A percentile compares a stretch with the other conserved stretches of the same genome.
These are phyloP conservation scores for Tillus elongatus DNA, from an alignment of 2,888 invertebrate genomes.

Conservation along the genomic window DNA sequence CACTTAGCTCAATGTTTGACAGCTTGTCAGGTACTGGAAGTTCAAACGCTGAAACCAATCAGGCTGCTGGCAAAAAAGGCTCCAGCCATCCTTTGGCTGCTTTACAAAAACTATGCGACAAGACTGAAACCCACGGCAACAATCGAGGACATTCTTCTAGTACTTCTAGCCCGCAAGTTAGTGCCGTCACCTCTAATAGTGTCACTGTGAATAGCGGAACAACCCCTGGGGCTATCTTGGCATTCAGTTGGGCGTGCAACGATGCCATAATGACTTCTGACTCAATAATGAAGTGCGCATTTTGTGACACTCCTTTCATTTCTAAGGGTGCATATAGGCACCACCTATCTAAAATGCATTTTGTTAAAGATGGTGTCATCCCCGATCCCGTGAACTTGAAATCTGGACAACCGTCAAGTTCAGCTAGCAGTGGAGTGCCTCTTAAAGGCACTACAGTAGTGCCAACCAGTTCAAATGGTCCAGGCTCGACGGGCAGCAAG, in stretches of 20 bases:
- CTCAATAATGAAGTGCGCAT: slow-evolving; percentile 88
- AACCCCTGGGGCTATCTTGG: slow-evolving; percentile 73
- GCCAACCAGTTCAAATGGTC: slow-evolving; percentile 27
- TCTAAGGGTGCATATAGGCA: slow-evolving; percentile 96
- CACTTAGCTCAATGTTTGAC: slow-evolving; percentile 85
- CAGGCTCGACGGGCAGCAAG: slow-evolving; percentile 29
- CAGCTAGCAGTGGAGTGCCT: slow-evolving; percentile 28
- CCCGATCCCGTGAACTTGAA: slow-evolving; percentile 64
- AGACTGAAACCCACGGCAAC: slow-evolving; percentile 70
- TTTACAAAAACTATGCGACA: slow-evolving; percentile 90
- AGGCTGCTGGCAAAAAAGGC: slow-evolving; percentile 54
- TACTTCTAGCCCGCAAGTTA: slow-evolving; percentile 37
- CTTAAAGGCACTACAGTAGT: slow-evolving; percentile 29
- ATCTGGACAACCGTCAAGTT: slow-evolving; percentile 32
- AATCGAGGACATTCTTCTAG: slow-evolving; percentile 34
- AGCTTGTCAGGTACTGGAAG: slow-evolving; percentile 57
- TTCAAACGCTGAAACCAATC: slow-evolving; percentile 34
- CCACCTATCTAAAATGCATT: slow-evolving; percentile 92
- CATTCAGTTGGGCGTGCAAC: slow-evolving; percentile 92
- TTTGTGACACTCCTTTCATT: slow-evolving; percentile 91
- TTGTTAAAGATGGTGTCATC: slow-evolving; percentile 83
- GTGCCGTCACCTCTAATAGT: slow-evolving; percentile 35
- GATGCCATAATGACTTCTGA: slow-evolving; percentile 81
- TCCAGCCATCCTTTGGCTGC: slow-evolving; percentile 89
- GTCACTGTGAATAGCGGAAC: slow-evolving; percentile 43